phyloP scores from a whole-genome alignment of 2,113 vertebrate species.

The Lepus europaeus region DNA sequence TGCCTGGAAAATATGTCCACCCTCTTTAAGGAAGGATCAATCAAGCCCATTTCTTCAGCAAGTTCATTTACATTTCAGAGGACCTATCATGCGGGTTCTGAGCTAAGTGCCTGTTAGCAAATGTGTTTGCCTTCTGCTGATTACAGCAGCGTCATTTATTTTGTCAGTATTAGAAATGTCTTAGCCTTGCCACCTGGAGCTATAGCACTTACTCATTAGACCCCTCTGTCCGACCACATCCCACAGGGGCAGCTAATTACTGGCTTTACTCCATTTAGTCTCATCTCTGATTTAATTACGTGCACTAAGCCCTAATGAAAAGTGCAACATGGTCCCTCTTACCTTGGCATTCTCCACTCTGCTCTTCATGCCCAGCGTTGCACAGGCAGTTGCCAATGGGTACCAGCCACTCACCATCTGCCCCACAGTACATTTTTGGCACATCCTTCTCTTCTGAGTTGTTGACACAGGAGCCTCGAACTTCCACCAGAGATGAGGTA shows the following conservation, averaged over 20 bases:
- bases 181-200: constrained; percentile 89
- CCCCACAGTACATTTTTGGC: constrained; percentile 99
- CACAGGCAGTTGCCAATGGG: constrained; percentile 99
- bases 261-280: constrained; percentile 89
- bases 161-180: constrained; percentile 82
- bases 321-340: constrained; percentile 85
- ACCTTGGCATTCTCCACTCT: constrained; percentile 97
- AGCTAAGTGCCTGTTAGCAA: constrained; percentile 83
- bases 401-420: constrained; percentile 99
- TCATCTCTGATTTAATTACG: constrained; percentile 90
- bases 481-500: constrained; percentile 97
- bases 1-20: neutral
- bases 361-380: constrained; percentile 97
- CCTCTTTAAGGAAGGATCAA: constrained; percentile 66
- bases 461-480: constrained; percentile 98
- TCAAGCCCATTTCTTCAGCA: constrained; percentile 54
- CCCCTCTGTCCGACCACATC: constrained; percentile 88
- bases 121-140: constrained; percentile 84
- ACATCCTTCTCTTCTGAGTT: constrained; percentile 98
- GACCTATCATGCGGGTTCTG: constrained; percentile 72
- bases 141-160: constrained; percentile 78
- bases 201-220: constrained; percentile 87
- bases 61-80: constrained; percentile 78
- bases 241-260: constrained; percentile 92
- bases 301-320: constrained; percentile 84